These are phyloP conservation scores for Saturnia japonica DNA, from an alignment of 2,888 invertebrate genomes.

Conservation along the genomic window DNA sequence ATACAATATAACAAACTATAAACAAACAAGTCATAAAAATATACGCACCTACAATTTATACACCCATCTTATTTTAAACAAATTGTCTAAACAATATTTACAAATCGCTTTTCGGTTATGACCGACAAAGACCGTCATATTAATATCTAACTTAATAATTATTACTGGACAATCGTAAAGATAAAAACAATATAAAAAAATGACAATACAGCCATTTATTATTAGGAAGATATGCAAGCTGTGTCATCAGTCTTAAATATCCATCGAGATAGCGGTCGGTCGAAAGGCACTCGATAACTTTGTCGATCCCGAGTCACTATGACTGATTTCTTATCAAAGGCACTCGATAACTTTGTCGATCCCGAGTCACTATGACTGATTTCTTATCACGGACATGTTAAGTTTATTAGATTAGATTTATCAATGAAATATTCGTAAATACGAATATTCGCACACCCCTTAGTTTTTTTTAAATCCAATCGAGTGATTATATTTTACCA, in stretches of 20 bases:
- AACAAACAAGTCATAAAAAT: neutral
- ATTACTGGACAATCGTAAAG: neutral
- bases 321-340: neutral
- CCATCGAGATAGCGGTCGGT: neutral
- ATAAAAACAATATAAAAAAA: neutral
- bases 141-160: neutral
- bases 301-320: neutral
- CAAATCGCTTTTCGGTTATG: neutral
- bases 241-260: neutral
- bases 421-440: neutral
- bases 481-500: neutral
- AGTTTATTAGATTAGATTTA: neutral
- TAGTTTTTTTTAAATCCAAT: neutral
- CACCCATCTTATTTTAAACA: neutral
- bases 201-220: neutral
- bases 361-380: neutral
- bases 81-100: neutral
- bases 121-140: neutral
- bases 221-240: neutral
- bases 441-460: neutral
- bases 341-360: neutral
- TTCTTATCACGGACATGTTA: too few relatives aligned
- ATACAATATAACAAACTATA: constrained; percentile 2
- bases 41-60: neutral
- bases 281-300: neutral